These are phyloP conservation scores for Ethmia dodecea DNA, from an alignment of 2,888 invertebrate genomes.

Conservation along the genomic window DNA sequence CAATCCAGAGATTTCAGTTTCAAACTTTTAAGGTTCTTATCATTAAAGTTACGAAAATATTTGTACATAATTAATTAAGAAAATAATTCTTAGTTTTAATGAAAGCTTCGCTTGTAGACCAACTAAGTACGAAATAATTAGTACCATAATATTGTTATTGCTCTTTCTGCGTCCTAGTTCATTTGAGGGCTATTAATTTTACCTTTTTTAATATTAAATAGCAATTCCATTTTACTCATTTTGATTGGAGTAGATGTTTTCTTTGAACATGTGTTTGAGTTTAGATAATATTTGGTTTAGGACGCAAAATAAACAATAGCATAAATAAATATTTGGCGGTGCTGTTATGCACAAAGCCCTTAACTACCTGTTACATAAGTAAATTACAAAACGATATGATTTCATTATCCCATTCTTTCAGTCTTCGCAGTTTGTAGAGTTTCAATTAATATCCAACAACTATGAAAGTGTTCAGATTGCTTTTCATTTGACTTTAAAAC, in stretches of 20 bases:
- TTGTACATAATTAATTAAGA: constrained; percentile 7
- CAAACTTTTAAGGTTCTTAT: constrained; percentile 1
- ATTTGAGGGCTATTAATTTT: no score
- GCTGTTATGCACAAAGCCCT: constrained; percentile 57
- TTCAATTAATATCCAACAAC: constrained; percentile 67
- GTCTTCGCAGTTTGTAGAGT: constrained; percentile 72
- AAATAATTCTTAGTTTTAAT: constrained; percentile 27
- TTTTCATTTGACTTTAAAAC: constrained; percentile 53
- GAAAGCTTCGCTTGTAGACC: constrained; percentile 33
- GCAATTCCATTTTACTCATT: no score
- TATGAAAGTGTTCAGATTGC: constrained; percentile 61
- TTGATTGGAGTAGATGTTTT: no score
- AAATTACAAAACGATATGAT: constrained; percentile 76
- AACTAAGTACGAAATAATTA: constrained; percentile 34
- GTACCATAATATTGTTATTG: constrained; percentile 27
- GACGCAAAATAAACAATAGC: constrained; percentile 4
- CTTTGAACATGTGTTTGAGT: no score
- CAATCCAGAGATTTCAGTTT: neutral
- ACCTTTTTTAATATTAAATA: no score
- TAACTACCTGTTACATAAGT: constrained; percentile 62
- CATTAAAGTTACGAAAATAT: constrained; percentile 5
- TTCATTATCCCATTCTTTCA: constrained; percentile 71
- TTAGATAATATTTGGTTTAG: neutral
- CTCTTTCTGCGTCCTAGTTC: no score
- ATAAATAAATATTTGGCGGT: constrained; percentile 43